A percentile compares a stretch with the other conserved stretches of the same genome.
phyloP scores from a whole-genome alignment of 1,140 invertebrate genomes.

The Drosophila micromelanica region DNA sequence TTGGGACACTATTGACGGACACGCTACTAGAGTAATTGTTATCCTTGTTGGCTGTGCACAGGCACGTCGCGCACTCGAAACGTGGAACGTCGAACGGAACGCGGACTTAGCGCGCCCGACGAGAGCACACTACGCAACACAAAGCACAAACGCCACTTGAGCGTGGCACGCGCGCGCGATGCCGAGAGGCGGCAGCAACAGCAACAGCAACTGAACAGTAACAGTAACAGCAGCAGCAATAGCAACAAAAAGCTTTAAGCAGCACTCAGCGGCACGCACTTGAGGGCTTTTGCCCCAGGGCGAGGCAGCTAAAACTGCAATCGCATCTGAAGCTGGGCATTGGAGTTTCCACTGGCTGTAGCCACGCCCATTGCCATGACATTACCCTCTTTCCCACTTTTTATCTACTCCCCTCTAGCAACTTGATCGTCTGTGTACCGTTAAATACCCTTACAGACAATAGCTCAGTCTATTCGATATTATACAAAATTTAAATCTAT shows the following conservation, averaged over 20 bases:
- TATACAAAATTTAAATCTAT: too few species aligned
- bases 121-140: conserved; percentile 41
- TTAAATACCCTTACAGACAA: neutral
- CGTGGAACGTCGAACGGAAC: conserved; percentile 21
- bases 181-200: conserved; percentile 27
- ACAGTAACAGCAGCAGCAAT: conserved; percentile 28
- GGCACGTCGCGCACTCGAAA: conserved; percentile 65
- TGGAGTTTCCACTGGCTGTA: neutral
- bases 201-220: conserved; percentile 29
- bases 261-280: conserved; percentile 80
- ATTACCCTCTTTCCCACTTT: neutral
- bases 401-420: neutral
- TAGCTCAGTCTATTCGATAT: too few species aligned
- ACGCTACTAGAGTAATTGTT: conserved; percentile 76
- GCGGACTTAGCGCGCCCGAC: conserved; percentile 16
- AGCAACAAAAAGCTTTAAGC: conserved; percentile 63
- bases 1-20: conserved; percentile 48
- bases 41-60: conserved; percentile 74
- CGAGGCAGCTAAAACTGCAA: conserved; percentile 74
- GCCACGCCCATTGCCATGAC: conserved; percentile 7
- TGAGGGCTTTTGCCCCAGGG: conserved; percentile 43
- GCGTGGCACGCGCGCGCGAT: conserved; percentile 49
- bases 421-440: too few species aligned
- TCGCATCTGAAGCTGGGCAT: conserved; percentile 49
- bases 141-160: conserved; percentile 69